phyloP scores from a whole-genome alignment of 2,113 vertebrate species.

The Thinocorus orbignyianus region DNA sequence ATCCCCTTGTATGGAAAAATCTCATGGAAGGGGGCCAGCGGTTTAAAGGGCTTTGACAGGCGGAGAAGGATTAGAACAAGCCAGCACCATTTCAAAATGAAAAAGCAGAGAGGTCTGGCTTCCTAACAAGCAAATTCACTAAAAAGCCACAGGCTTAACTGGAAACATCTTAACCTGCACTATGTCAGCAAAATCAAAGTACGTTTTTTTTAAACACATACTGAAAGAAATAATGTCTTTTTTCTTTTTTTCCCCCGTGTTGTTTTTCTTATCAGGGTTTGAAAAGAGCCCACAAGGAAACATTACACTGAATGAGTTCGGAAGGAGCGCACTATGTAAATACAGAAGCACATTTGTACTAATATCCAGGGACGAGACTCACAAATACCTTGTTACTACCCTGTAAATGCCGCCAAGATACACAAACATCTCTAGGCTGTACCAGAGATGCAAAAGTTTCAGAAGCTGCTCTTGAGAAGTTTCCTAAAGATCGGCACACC shows the following conservation, averaged over 20 bases:
- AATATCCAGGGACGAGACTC: not conserved
- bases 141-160: constrained; percentile 29
- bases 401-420: not conserved
- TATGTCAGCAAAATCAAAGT: not conserved
- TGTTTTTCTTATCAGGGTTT: not conserved
- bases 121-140: constrained; percentile 23
- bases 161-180: constrained; percentile 11
- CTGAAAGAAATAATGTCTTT: not conserved
- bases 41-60: constrained; percentile 22
- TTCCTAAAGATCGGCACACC: not conserved
- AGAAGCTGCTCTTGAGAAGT: not conserved
- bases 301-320: not conserved
- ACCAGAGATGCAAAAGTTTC: not conserved
- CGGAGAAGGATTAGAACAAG: not conserved
- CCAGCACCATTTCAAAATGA: not conserved
- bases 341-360: not conserved
- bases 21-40: not conserved
- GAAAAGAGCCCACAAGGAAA: not conserved
- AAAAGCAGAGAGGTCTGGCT: not conserved
- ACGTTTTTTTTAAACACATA: not conserved
- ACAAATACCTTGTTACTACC: not conserved
- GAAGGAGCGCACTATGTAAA: not conserved
- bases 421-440: not conserved
- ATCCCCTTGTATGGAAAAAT: constrained; percentile 21
- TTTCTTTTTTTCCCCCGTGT: not conserved